A percentile compares a stretch with the other conserved stretches of the same genome.
Conservation (phyloP, 2,797 vertebrate genomes). For the Paramormyrops hopkinsi region DNA sequence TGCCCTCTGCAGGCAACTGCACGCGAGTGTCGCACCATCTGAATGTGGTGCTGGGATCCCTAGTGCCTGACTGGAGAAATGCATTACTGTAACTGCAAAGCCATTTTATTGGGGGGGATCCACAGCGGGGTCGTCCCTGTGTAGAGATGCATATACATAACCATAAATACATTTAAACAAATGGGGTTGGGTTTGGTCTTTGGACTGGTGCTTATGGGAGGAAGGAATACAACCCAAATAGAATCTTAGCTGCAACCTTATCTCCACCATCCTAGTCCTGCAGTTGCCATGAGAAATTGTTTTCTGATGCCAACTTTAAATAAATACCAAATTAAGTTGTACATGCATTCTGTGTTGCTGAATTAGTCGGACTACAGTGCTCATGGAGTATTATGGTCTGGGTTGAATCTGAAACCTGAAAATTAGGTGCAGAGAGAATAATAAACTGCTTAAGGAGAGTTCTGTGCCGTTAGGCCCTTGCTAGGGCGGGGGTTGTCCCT, state of each 20-base stretch:
- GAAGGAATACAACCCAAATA: not conserved
- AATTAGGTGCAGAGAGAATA: not conserved
- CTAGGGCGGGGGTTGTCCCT: not conserved
- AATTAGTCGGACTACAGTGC: not conserved
- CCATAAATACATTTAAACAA: not conserved
- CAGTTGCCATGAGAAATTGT: slow-evolving; percentile 9
- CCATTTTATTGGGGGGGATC: not conserved
- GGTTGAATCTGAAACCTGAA: not conserved
- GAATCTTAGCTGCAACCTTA: not conserved
- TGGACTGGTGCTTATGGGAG: slow-evolving; percentile 1
- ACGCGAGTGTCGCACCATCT: not conserved
- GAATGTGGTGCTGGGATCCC: not conserved
- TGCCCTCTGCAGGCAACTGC: not conserved
- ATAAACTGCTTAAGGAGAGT: not conserved
- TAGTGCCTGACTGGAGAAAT: not conserved
- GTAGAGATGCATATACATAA: not conserved
- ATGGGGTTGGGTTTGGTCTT: not conserved
- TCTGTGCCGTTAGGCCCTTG: not conserved
- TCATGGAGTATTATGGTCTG: not conserved
- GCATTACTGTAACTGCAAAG: not conserved
- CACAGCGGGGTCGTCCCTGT: not conserved
- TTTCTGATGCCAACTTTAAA: slow-evolving; percentile 23
- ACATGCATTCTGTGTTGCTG: slow-evolving; percentile 6
- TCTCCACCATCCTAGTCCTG: not conserved
- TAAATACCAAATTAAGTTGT: slow-evolving; percentile 19